A percentile compares a stretch with the other conserved stretches of the same genome.
phyloP scores from a whole-genome alignment of 2,888 invertebrate genomes.

The Cantharis flavilabris region DNA sequence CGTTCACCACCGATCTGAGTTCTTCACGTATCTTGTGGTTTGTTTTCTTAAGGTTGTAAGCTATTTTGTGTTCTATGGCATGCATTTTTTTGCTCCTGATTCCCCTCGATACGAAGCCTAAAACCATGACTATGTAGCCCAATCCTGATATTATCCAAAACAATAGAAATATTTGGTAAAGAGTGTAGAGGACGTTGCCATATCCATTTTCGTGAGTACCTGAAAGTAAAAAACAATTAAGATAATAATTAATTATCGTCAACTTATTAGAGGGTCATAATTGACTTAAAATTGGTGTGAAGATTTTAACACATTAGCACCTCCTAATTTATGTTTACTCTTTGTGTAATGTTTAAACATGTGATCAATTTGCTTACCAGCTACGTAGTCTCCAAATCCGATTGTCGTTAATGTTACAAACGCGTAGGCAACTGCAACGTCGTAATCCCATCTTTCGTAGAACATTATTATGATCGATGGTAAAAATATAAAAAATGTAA shows the following conservation, averaged over 20 bases:
- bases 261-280: neutral
- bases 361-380: constrained; percentile 62
- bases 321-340: neutral
- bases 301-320: neutral
- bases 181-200: constrained; percentile 65
- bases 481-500: constrained; percentile 83
- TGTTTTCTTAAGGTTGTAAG: constrained; percentile 76
- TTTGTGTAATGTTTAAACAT: neutral
- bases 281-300: neutral
- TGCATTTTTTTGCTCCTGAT: constrained; percentile 76
- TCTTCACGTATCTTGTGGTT: constrained; percentile 72
- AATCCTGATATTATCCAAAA: constrained; percentile 91
- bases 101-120: constrained; percentile 81
- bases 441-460: constrained; percentile 85
- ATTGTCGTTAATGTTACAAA: constrained; percentile 88
- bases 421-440: constrained; percentile 83
- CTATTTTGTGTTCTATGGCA: constrained; percentile 75
- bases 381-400: constrained; percentile 92
- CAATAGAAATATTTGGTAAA: constrained; percentile 82
- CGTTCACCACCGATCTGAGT: constrained; percentile 54
- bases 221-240: constrained; percentile 30
- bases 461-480: constrained; percentile 84
- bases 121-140: constrained; percentile 88
- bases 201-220: constrained; percentile 52
- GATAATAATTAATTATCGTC: neutral